Evolutionary conservation across 1,140 invertebrate species (phyloP).

Genomic region (Parasteatoda tepidariorum): DNA sequence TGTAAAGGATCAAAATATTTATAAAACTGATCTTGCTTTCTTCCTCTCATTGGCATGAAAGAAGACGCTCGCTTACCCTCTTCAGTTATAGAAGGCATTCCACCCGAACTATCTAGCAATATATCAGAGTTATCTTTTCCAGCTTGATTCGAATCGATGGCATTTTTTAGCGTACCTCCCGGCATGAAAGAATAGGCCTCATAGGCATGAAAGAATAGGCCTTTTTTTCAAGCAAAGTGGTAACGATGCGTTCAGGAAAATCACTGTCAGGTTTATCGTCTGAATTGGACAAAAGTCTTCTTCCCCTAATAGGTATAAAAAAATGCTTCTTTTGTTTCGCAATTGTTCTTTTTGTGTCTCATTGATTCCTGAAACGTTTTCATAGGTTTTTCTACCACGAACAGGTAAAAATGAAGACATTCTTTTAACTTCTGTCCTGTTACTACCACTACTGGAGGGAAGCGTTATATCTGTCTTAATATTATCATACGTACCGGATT

Average conservation of each 20-base stretch:
- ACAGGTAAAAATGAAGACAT: not conserved
- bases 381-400: not conserved
- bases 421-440: conserved; percentile 5
- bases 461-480: not conserved
- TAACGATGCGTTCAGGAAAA: not conserved
- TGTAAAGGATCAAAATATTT: too few species aligned
- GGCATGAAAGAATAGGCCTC: too few species aligned
- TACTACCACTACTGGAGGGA: conserved; percentile 13
- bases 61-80: not conserved
- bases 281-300: not conserved
- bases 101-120: not conserved
- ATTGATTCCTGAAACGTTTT: not conserved
- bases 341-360: too few species aligned
- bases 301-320: conserved; percentile 6
- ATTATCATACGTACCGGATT: conserved; percentile 21
- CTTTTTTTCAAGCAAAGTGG: conserved; percentile 8
- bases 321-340: not conserved
- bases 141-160: not conserved
- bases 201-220: conserved; percentile 5
- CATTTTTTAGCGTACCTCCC: not conserved
- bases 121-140: not conserved
- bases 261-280: not conserved
- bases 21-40: conserved; percentile 1
- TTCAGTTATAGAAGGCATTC: not conserved
- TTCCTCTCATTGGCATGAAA: conserved; percentile 48